Evolutionary conservation across 2,888 invertebrate species (phyloP), one percentile per base, ranked within the genome.

Genomic region (Luffia ferchaultella): DNA sequence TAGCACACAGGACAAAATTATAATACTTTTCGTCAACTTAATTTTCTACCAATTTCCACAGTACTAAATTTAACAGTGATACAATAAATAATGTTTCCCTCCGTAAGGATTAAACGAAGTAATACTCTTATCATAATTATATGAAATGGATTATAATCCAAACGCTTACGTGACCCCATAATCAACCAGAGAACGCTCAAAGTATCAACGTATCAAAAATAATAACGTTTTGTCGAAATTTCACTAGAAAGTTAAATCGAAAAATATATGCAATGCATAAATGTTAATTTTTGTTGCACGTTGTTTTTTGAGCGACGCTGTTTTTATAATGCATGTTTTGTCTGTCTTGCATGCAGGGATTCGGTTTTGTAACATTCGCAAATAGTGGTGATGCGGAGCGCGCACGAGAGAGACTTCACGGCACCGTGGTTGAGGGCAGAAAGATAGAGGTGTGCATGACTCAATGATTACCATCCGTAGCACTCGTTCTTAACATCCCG

Each of bases 351-450:
- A 94, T 94, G 93, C 95, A 99, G 98, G 99, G 99, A 92, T 99
- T 99, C 93, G 98, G 98, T 93, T 99, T 99, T 95, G 98, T 99
- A 93, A 99, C 98, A 92, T 99, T 99, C 96, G 97, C 97, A 93
- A 97, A 96, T 93, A 96, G 96, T 92, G 94, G 93, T 90, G 98
- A 99, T 91, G 98, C 98, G 89, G 98, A 98, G 92, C 94, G 96
- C 92, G 98, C 99, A 93, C 96, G 98, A 91, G 97, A 97, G 92
- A 96, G 97, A 92, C 95, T 99, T 90, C 98, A 99, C 93, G 98
- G 98, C 93, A 97, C 97, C 90, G 96, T 98, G 93, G 97, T 98
- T 93, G 99, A 99, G 94, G 98, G 98, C 91, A 93, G 99, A 91
- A 99, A 98, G 93, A 98, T 99, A 92, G 99, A 98, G 97, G 98